These are phyloP conservation scores for Folsomia candida DNA, from an alignment of 2,888 invertebrate species.

Conservation along the genomic window DNA sequence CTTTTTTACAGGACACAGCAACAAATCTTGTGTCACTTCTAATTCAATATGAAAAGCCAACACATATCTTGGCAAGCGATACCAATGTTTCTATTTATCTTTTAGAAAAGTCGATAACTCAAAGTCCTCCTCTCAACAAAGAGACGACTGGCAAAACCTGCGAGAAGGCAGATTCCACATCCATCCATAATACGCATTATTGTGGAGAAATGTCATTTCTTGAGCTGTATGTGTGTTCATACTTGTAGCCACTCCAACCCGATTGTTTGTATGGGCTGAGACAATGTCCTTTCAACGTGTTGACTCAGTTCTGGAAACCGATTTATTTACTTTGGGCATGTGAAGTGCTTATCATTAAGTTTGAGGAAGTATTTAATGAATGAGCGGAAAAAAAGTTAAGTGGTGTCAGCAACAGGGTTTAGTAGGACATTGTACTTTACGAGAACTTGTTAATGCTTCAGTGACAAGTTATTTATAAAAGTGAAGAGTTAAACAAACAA, in stretches of 20 bases:
- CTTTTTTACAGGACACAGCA: not conserved
- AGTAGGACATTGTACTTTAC: not conserved
- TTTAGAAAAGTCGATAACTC: not conserved
- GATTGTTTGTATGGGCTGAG: too few relatives aligned
- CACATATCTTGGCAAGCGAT: not conserved
- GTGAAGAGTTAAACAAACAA: too few relatives aligned
- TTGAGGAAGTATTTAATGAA: conserved; percentile 4
- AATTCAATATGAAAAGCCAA: not conserved
- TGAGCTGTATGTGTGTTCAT: too few relatives aligned
- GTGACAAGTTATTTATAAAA: too few relatives aligned
- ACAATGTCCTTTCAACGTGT: too few relatives aligned
- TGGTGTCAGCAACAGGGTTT: not conserved
- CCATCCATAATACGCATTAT: too few relatives aligned
- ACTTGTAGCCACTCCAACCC: too few relatives aligned
- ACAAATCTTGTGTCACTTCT: not conserved
- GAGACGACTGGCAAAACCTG: not conserved
- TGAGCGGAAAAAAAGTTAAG: not conserved
- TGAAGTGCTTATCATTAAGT: not conserved
- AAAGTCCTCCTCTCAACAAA: too few relatives aligned
- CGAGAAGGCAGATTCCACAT: too few relatives aligned
- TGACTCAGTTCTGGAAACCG: not conserved
- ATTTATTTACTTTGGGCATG: not conserved
- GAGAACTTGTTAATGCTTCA: too few relatives aligned
- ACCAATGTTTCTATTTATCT: not conserved
- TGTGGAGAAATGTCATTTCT: too few relatives aligned